Conservation (phyloP, 2,888 invertebrate species). For the Rotaria socialis region DNA sequence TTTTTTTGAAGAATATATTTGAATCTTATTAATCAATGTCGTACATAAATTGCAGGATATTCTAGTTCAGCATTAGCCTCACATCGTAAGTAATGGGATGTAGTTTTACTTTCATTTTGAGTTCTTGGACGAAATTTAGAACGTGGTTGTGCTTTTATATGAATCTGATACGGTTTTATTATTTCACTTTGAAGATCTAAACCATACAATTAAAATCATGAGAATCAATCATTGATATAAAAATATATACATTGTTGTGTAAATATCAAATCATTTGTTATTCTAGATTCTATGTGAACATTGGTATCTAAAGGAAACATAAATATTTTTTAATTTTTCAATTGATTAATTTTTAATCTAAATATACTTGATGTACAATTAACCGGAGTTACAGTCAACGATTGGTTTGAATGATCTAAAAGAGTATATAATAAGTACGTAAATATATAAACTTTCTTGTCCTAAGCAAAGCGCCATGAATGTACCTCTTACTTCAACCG, state of each 20-base stretch:
- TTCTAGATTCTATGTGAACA: neutral
- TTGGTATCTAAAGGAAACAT: neutral
- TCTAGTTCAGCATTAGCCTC: neutral
- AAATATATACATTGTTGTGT: neutral
- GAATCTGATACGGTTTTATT: neutral
- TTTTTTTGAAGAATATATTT: too few species aligned
- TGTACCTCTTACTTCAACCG: too few species aligned
- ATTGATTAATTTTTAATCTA: too few species aligned
- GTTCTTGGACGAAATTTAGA: constrained; percentile 10
- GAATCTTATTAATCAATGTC: neutral
- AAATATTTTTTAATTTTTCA: too few species aligned
- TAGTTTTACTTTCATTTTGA: neutral
- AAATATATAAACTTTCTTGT: too few species aligned
- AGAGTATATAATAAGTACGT: too few species aligned
- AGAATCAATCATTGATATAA: neutral
- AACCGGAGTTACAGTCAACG: too few species aligned
- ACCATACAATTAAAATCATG: neutral
- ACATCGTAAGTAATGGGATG: constrained; percentile 2
- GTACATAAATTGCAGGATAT: neutral
- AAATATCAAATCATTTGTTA: neutral
- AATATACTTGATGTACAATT: too few species aligned
- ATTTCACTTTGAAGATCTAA: neutral
- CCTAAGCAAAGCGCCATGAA: too few species aligned
- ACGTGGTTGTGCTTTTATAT: neutral
- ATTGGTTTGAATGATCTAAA: too few species aligned